phyloP scores from a whole-genome alignment of 2,797 vertebrate genomes.

The Sebastes miniatus region DNA sequence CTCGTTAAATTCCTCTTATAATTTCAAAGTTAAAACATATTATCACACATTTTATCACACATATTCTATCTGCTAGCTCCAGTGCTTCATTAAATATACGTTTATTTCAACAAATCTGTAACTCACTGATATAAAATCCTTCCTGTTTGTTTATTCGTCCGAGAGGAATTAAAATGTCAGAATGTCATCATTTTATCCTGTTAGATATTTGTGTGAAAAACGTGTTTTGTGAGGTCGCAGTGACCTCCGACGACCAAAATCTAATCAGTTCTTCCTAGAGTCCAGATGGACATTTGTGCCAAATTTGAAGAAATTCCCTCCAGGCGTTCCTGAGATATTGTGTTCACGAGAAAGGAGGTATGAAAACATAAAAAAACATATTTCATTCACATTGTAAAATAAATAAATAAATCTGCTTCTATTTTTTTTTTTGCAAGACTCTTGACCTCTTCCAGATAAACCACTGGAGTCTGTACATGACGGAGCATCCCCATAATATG shows the following conservation, averaged over 20 bases:
- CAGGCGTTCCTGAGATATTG: too few relatives aligned
- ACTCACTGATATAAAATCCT: not conserved
- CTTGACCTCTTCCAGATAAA: not conserved
- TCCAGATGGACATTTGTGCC: too few relatives aligned
- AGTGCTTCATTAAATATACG: not conserved
- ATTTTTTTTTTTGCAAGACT: not conserved
- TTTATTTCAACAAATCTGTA: not conserved
- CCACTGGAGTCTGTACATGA: not conserved
- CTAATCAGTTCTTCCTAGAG: accelerated
- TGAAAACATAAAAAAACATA: not conserved
- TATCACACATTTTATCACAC: not conserved
- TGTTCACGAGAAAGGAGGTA: too few relatives aligned
- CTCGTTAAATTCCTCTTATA: accelerated
- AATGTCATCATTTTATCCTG: too few relatives aligned
- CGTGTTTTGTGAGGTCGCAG: too few relatives aligned
- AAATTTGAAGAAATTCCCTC: too few relatives aligned
- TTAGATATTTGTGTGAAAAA: too few relatives aligned
- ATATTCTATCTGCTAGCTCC: not conserved
- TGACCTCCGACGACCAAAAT: too few relatives aligned
- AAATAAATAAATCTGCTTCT: not conserved
- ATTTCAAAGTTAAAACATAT: not conserved
- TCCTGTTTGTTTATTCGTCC: not conserved
- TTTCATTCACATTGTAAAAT: not conserved
- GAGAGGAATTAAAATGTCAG: not conserved
- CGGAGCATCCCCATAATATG: not conserved